Evolutionary conservation across 2,113 vertebrate species (phyloP).

Genomic region (Mohoua ochrocephala): DNA sequence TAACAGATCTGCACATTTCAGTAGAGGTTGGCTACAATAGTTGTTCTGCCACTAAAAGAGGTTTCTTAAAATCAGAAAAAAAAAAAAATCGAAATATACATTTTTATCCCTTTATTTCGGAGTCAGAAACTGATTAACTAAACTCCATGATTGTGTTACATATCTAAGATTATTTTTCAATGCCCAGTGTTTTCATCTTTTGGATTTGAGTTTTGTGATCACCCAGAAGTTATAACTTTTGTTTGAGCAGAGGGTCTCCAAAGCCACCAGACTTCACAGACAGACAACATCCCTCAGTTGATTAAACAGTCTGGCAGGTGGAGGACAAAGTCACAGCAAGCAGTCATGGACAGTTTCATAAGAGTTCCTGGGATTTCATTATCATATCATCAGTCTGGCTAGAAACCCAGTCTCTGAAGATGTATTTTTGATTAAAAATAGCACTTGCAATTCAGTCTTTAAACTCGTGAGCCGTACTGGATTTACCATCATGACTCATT

Average conservation of each 20-base stretch:
- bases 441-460: constrained; percentile 36
- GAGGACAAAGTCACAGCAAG: constrained; percentile 14
- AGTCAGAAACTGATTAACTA: background rate
- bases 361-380: constrained; percentile 39
- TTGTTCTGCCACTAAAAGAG: background rate
- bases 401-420: constrained; percentile 23
- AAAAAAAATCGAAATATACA: background rate
- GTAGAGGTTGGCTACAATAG: background rate
- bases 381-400: constrained; percentile 42
- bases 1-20: background rate
- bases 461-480: constrained; percentile 13
- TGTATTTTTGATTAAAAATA: constrained; percentile 58
- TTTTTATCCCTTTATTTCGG: background rate
- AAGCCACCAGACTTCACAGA: background rate
- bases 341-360: background rate
- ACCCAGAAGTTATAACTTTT: background rate
- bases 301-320: background rate
- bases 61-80: background rate
- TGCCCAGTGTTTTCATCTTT: background rate
- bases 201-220: background rate
- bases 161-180: background rate
- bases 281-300: background rate
- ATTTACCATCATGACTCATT: constrained; percentile 53
- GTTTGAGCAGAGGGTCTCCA: background rate
- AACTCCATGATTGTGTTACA: background rate